phyloP scores from a whole-genome alignment of 64 coral and sea anemone genomes.

The Montipora cactus region DNA sequence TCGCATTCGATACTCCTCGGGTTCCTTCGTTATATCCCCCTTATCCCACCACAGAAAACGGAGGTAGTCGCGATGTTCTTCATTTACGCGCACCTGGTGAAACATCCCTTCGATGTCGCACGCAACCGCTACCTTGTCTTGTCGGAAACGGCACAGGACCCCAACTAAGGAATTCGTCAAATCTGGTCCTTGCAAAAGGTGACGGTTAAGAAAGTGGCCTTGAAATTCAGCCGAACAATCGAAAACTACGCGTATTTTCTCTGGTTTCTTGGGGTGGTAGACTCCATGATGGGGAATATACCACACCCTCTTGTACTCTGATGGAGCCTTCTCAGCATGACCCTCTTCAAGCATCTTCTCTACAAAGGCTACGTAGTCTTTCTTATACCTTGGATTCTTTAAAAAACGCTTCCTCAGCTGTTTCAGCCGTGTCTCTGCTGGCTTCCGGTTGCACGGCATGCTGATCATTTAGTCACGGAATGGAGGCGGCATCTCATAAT shows the following conservation, averaged over 20 bases:
- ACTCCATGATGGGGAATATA: too few species aligned
- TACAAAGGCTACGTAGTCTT: not conserved
- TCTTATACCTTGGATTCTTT: not conserved
- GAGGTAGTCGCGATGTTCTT: constrained; percentile 12
- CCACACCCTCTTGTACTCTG: not conserved
- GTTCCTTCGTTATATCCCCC: constrained; percentile 8
- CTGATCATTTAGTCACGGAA: not conserved
- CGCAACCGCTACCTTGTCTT: not conserved
- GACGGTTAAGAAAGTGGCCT: too few species aligned
- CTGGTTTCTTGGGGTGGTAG: too few species aligned
- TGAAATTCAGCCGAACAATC: too few species aligned
- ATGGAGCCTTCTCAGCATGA: not conserved
- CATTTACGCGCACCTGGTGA: not conserved
- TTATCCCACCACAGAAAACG: constrained; percentile 15
- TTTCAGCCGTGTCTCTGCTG: not conserved
- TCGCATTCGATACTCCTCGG: constrained; percentile 34
- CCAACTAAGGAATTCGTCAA: not conserved
- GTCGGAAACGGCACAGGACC: not conserved
- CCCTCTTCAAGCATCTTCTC: not conserved
- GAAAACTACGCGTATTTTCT: too few species aligned
- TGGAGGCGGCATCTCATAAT: not conserved
- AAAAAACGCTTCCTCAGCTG: not conserved
- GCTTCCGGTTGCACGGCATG: not conserved
- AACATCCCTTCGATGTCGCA: constrained; percentile 21
- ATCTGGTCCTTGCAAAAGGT: not conserved